Evolutionary conservation across 2,797 vertebrate species (phyloP).

Genomic region (Hapalemur alaotrensis): DNA sequence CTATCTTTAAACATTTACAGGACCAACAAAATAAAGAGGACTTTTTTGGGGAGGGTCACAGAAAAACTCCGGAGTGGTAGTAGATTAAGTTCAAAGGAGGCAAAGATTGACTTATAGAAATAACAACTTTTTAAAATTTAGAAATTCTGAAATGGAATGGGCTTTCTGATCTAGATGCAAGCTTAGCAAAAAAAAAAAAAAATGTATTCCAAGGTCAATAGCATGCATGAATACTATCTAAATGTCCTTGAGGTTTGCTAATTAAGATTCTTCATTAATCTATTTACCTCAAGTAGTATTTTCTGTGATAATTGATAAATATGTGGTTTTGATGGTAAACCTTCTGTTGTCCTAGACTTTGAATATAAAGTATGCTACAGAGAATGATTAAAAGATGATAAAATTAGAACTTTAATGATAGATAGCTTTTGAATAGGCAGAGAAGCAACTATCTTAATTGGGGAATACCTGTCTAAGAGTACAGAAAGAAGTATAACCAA

Average conservation of each 20-base stretch:
- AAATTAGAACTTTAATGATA: neutral
- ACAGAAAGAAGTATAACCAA: neutral
- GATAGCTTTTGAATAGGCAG: neutral
- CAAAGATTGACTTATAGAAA: neutral
- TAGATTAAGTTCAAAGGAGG: conserved; percentile 50
- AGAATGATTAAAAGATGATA: neutral
- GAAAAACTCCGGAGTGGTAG: conserved; percentile 15
- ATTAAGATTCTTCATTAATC: neutral
- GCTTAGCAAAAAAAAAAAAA: neutral
- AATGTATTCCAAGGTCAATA: neutral
- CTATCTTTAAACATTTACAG: conserved; percentile 79
- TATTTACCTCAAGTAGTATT: neutral
- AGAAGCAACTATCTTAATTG: neutral
- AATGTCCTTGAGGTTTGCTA: neutral
- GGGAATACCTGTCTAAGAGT: neutral
- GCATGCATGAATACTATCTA: neutral
- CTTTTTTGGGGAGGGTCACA: neutral
- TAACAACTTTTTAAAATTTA: neutral
- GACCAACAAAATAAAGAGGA: conserved; percentile 67
- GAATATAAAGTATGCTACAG: neutral
- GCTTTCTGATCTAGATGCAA: conserved; percentile 13
- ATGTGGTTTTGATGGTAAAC: neutral
- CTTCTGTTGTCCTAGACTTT: neutral
- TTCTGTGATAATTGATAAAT: neutral
- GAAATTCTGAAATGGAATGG: neutral